These are phyloP conservation scores for Itoplectis maculator DNA, from an alignment of 2,888 invertebrate species.

Conservation along the genomic window DNA sequence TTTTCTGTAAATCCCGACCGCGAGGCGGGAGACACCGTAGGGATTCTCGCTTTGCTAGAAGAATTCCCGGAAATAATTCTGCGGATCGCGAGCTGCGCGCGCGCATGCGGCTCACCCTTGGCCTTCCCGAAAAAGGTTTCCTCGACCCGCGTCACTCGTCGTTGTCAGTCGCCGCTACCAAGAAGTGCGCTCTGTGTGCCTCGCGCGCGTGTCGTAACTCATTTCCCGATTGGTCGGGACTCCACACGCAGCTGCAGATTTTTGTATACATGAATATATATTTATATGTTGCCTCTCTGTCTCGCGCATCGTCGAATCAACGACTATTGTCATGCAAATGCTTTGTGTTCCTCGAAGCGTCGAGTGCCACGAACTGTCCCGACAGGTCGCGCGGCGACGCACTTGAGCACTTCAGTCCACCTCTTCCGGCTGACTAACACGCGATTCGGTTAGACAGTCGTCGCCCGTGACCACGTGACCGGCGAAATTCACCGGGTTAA, in stretches of 20 bases:
- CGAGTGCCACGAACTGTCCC: constrained; percentile 2
- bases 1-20: neutral
- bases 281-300: neutral
- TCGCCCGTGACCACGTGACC: no score
- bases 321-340: neutral
- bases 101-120: constrained; percentile 61
- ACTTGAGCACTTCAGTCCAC: neutral
- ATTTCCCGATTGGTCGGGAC: neutral
- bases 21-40: neutral
- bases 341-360: neutral
- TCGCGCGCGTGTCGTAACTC: neutral
- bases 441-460: no score
- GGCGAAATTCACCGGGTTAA: no score
- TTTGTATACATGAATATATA: no score
- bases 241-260: neutral
- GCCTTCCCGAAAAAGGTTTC: constrained; percentile 54
- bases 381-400: neutral
- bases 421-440: no score
- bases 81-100: constrained; percentile 32
- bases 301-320: neutral
- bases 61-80: constrained; percentile 60
- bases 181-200: constrained; percentile 13
- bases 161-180: constrained; percentile 33
- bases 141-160: constrained; percentile 14
- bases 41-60: constrained; percentile 30